phyloP scores from a whole-genome alignment of 1,140 invertebrate genomes.

The Oscheius sp. region DNA sequence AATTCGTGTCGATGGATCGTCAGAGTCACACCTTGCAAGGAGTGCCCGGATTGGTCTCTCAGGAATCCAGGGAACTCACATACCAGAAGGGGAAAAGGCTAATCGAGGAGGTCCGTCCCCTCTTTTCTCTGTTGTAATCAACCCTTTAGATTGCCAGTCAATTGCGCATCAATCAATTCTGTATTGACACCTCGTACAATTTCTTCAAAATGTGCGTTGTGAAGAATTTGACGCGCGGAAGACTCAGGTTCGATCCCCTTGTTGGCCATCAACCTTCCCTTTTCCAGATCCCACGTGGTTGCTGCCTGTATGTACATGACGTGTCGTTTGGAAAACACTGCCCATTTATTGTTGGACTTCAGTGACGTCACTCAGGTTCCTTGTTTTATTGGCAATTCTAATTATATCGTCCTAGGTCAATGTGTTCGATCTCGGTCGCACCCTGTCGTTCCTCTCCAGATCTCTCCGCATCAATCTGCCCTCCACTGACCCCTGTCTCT shows the following conservation, averaged over 20 bases:
- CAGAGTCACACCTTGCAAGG: constrained; percentile 47
- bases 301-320: constrained; percentile 97
- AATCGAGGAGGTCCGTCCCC: constrained; percentile 50
- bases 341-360: constrained; percentile 95
- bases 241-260: constrained; percentile 63
- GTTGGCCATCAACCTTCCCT: background rate
- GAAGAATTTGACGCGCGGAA: constrained; percentile 80
- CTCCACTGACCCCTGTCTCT: constrained; percentile 85
- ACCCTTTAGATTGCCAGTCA: constrained; percentile 52
- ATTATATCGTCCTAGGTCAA: constrained; percentile 72
- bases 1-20: constrained; percentile 53
- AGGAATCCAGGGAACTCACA: constrained; percentile 55
- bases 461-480: constrained; percentile 88
- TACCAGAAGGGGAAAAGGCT: constrained; percentile 55
- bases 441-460: constrained; percentile 82
- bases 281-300: constrained; percentile 77
- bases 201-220: constrained; percentile 94
- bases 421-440: constrained; percentile 88
- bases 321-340: constrained; percentile 85
- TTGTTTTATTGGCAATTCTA: constrained; percentile 12
- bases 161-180: constrained; percentile 76
- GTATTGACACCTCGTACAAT: constrained; percentile 85
- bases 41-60: constrained; percentile 42
- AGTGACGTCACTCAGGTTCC: constrained; percentile 79
- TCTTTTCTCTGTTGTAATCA: constrained; percentile 5